A percentile compares a stretch with the other conserved stretches of the same genome.
phyloP scores from a whole-genome alignment of 2,888 invertebrate species.

The Bhutanitis thaidina region DNA sequence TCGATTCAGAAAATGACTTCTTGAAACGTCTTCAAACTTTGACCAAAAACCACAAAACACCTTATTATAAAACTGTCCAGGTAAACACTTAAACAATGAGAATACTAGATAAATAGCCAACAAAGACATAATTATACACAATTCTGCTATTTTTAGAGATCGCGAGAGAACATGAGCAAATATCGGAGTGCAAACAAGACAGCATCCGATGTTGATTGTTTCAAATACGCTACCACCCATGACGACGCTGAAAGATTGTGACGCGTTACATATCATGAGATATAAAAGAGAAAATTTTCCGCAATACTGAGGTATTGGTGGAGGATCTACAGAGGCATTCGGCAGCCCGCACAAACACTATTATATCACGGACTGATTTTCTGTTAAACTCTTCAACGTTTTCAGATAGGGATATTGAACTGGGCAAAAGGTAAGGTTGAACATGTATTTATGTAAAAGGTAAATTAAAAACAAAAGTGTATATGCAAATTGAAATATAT shows the following conservation, averaged over 20 bases:
- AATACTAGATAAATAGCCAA: neutral
- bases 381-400: neutral
- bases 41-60: neutral
- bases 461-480: neutral
- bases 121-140: constrained; percentile 2
- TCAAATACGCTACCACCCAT: constrained; percentile 23
- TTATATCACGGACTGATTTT: neutral
- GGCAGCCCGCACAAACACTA: neutral
- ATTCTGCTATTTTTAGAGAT: constrained; percentile 14
- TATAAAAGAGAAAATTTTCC: constrained; percentile 18
- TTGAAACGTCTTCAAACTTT: neutral
- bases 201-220: constrained; percentile 11
- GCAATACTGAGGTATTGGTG: constrained; percentile 7
- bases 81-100: neutral
- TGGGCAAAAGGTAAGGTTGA: constrained; percentile 16
- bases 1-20: too few relatives aligned
- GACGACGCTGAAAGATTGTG: constrained; percentile 23
- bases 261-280: constrained; percentile 3
- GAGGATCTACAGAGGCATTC: neutral
- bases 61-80: neutral
- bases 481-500: too few relatives aligned
- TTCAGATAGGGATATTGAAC: neutral
- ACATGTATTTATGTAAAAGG: constrained; percentile 10
- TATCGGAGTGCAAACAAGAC: constrained; percentile 10
- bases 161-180: constrained; percentile 10